These are phyloP conservation scores for Sphecodes monilicornis DNA, from an alignment of 2,888 invertebrate species.

Conservation along the genomic window DNA sequence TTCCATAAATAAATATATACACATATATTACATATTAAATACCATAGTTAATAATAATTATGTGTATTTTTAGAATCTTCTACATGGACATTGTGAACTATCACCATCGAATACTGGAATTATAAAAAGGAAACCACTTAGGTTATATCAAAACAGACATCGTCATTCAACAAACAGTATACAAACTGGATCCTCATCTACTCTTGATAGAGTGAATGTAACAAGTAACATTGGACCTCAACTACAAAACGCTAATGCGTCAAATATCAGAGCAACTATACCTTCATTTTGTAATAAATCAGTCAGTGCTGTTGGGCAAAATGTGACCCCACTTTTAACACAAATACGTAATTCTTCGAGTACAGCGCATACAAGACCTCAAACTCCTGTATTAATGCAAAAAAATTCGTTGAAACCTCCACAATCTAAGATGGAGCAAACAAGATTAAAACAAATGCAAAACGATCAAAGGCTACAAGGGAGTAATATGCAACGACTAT, in stretches of 20 bases:
- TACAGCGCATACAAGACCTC: constrained; percentile 50
- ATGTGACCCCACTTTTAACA: constrained; percentile 65
- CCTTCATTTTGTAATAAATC: constrained; percentile 64
- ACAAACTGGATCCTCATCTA: constrained; percentile 48
- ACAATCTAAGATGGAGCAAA: constrained; percentile 75
- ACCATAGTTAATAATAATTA: constrained; percentile 11
- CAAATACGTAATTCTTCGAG: constrained; percentile 62
- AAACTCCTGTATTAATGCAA: constrained; percentile 51
- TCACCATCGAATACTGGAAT: constrained; percentile 47
- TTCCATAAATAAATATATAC: constrained; percentile 24
- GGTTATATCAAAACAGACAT: constrained; percentile 67
- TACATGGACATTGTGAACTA: constrained; percentile 51
- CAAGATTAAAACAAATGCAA: constrained; percentile 72
- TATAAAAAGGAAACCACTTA: constrained; percentile 66
- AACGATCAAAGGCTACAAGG: constrained; percentile 54
- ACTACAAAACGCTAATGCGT: constrained; percentile 64
- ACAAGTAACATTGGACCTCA: constrained; percentile 58
- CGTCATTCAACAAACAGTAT: constrained; percentile 53
- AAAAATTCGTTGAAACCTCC: constrained; percentile 64
- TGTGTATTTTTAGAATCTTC: constrained; percentile 38
- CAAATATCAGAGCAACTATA: constrained; percentile 58
- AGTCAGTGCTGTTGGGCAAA: constrained; percentile 60
- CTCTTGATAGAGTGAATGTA: constrained; percentile 55
- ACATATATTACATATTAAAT: not conserved
- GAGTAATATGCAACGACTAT: constrained; percentile 49